These are phyloP conservation scores for Philopedon plagiatum DNA, from an alignment of 2,888 invertebrate genomes.

Conservation along the genomic window DNA sequence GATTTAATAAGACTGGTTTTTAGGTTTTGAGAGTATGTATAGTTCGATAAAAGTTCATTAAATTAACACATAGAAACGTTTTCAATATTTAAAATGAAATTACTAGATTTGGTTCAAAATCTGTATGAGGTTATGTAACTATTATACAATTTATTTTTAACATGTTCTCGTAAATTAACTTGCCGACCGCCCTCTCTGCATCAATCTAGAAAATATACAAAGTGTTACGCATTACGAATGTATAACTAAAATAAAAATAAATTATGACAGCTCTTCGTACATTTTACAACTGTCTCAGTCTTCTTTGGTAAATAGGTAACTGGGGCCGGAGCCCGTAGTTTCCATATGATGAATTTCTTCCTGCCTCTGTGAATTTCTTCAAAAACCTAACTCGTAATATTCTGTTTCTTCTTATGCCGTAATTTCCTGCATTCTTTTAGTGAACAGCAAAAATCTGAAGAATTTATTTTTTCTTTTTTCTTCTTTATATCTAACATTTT, in stretches of 20 bases:
- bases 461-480: conserved; percentile 69
- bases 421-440: conserved; percentile 63
- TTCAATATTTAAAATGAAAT: too few relatives aligned
- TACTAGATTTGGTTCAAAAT: too few relatives aligned
- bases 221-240: conserved; percentile 3
- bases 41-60: too few relatives aligned
- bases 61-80: too few relatives aligned
- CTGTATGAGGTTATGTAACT: too few relatives aligned
- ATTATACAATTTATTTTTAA: conserved; percentile 8
- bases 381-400: conserved; percentile 40
- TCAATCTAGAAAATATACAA: conserved; percentile 34
- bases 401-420: conserved; percentile 58
- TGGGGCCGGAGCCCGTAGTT: conserved; percentile 61
- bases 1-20: too few relatives aligned
- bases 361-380: background rate
- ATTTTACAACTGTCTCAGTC: conserved; percentile 69
- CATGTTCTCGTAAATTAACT: conserved; percentile 3
- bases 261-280: conserved; percentile 54
- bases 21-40: too few relatives aligned
- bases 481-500: conserved; percentile 68
- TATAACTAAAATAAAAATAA: conserved; percentile 45
- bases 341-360: conserved; percentile 44
- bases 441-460: conserved; percentile 65
- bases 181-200: conserved; percentile 32
- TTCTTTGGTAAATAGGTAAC: conserved; percentile 74